Base-by-base conservation (phyloP, 2,113 vertebrate species). In the Picathartes gymnocephalus region DNA sequence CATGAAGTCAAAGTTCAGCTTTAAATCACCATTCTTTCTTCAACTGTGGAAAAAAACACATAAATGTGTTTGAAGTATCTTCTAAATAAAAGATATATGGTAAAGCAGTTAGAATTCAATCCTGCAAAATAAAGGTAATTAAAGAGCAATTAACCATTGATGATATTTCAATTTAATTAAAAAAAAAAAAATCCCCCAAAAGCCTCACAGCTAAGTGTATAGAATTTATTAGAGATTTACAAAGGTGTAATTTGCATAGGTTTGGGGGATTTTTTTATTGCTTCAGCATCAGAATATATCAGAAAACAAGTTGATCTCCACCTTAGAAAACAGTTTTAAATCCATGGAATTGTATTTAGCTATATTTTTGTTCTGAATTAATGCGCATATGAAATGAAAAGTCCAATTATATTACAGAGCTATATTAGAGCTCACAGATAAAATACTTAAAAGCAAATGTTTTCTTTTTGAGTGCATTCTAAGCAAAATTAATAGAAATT, bases 161-260 rank as follows among this genome's bases (percentile, higher is more conserved):
- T 0, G 5, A 3, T 45, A 27, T 76, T 65, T 86, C 7, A 48
- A 7, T 80, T 56, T 47, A 44, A 0, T 58, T 30, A 19, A 45
- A 22, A 76, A 19, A 23, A 44, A 35, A 65, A 19, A 50, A 37
- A 33, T 20, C 2, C 9, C 12, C 3, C 2, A 20, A 66, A 53
- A 31, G 2, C 0, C 11, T 1, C 2, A 27, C 4, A 65, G 6
- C 2, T n/a, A n/a, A 57, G 6, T 57, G 31, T 2, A 13, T 20
- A 16, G 4, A 60, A 42, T 16, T 91, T 77, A 53, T 47, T 91
- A 73, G 13, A 77, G 42, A 73, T 9, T 57, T 48, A 27, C 4
- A 78, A 78, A 74, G 12, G 2, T 69, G 4, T 10, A 78, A 9
- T 71, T 90, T 87, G 2, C 10, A 40, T 7, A 28, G 30, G 6